phyloP scores from a whole-genome alignment of 2,113 vertebrate genomes.

The Illadopsis cleaveri region DNA sequence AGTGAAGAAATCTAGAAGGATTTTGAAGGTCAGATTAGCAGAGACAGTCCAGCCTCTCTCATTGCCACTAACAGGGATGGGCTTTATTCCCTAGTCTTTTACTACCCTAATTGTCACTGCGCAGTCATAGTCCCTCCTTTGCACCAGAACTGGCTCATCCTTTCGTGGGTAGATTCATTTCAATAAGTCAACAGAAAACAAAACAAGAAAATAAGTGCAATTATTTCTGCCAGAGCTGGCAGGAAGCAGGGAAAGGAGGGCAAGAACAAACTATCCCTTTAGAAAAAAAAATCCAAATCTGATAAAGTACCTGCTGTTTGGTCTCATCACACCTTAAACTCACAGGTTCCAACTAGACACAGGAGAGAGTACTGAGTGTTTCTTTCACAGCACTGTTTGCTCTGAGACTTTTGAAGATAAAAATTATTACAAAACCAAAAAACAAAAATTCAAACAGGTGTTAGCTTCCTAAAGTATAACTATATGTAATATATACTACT shows the following conservation, averaged over 20 bases:
- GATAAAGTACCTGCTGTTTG: background rate
- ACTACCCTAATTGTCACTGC: background rate
- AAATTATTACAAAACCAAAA: background rate
- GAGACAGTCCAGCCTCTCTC: background rate
- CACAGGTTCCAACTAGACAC: background rate
- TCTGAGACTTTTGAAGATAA: background rate
- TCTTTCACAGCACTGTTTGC: background rate
- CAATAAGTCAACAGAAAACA: background rate
- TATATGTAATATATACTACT: background rate
- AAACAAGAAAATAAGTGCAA: background rate
- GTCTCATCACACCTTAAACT: background rate
- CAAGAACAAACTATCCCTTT: background rate
- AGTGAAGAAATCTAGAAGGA: background rate
- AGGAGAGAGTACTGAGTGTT: background rate
- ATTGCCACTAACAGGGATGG: background rate
- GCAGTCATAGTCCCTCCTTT: background rate
- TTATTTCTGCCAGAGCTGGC: background rate
- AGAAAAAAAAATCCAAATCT: background rate
- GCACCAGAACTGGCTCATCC: background rate
- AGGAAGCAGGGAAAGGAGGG: background rate
- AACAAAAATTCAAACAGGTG: background rate
- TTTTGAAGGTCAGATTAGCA: background rate
- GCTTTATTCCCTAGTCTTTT: background rate
- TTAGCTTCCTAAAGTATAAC: background rate
- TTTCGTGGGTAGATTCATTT: background rate